A percentile compares a stretch with the other conserved stretches of the same genome.
Evolutionary conservation across 1,140 invertebrate species (phyloP).

Genomic region (Drosophila asahinai): DNA sequence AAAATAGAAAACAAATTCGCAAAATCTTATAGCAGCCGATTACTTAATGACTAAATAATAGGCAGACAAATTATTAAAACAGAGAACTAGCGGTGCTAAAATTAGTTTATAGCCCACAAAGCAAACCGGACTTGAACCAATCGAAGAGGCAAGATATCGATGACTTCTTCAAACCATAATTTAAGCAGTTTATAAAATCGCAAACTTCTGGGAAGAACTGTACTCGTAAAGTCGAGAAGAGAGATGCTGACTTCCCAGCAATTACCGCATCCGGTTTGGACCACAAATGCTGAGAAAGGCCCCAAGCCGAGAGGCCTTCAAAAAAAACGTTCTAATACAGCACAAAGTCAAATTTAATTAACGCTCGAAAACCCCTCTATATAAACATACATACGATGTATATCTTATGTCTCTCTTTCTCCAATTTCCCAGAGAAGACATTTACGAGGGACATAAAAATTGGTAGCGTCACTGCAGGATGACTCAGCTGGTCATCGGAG

Average conservation of each 20-base stretch:
- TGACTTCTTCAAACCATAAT: conserved; percentile 3
- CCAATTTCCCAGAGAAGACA: conserved; percentile 8
- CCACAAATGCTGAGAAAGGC: conserved; percentile 45
- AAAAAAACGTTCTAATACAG: conserved; percentile 26
- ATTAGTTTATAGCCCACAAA: conserved; percentile 7
- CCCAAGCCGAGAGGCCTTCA: conserved; percentile 9
- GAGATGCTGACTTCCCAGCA: conserved; percentile 42
- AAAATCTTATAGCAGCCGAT: not conserved
- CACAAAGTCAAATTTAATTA: conserved; percentile 49
- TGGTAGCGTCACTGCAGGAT: conserved; percentile 12
- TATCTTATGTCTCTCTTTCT: not conserved
- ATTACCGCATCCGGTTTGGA: conserved; percentile 77
- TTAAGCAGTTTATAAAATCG: conserved; percentile 15
- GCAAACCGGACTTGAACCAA: conserved; percentile 14
- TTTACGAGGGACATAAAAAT: conserved; percentile 2
- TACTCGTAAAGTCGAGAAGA: conserved; percentile 5
- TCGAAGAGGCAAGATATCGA: conserved; percentile 3
- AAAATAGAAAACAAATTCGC: not conserved
- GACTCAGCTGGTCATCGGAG: conserved; percentile 11
- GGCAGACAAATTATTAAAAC: conserved; percentile 7
- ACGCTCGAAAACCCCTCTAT: conserved; percentile 11
- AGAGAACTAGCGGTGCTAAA: conserved; percentile 4
- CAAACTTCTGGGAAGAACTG: conserved; percentile 18
- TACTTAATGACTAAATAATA: conserved; percentile 10
- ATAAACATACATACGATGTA: not conserved